phyloP scores from a whole-genome alignment of 1,140 invertebrate genomes.

The Drosophila arawakana region DNA sequence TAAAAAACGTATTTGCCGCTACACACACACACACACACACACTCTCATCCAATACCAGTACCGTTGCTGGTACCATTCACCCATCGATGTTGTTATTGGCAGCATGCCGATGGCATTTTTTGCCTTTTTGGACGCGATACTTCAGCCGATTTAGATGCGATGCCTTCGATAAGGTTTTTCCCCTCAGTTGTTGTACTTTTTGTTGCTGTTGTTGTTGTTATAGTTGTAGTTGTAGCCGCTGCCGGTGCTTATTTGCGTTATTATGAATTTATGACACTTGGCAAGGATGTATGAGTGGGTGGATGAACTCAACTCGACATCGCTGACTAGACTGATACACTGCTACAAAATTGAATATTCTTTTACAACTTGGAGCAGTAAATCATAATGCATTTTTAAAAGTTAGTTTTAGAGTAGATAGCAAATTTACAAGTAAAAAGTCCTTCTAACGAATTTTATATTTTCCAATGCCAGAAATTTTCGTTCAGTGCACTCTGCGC shows the following conservation, averaged over 20 bases:
- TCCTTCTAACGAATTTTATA: no score
- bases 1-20: constrained; percentile 81
- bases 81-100: constrained; percentile 72
- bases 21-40: constrained; percentile 29
- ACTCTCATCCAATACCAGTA: constrained; percentile 42
- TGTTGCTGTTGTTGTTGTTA: constrained; percentile 19
- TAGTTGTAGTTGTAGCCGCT: constrained; percentile 35
- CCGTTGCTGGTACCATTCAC: constrained; percentile 10
- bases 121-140: constrained; percentile 28
- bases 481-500: constrained; percentile 44
- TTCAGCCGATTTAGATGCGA: constrained; percentile 67
- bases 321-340: neutral
- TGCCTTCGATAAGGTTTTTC: constrained; percentile 69
- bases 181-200: constrained; percentile 11
- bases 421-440: no score
- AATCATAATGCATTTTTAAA: neutral
- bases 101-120: constrained; percentile 60
- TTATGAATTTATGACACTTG: constrained; percentile 83
- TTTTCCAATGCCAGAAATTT: constrained; percentile 3
- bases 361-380: no score
- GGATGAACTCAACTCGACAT: neutral
- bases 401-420: neutral
- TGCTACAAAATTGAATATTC: neutral
- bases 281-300: constrained; percentile 54
- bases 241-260: constrained; percentile 80